Evolutionary conservation across 2,797 vertebrate genomes (phyloP).

Genomic region (Gobio occitaniae): DNA sequence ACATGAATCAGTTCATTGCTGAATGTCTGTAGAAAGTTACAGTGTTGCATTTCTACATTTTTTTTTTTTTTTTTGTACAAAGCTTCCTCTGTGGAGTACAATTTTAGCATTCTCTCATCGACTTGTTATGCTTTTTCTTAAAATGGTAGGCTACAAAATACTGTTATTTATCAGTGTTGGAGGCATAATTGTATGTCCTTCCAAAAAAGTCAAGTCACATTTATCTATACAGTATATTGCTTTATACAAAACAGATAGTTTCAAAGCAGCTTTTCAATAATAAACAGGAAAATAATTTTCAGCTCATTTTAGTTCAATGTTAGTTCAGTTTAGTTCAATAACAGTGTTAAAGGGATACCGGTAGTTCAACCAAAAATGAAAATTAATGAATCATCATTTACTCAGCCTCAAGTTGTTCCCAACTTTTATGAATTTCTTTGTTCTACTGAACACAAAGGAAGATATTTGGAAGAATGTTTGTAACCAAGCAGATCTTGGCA

Average conservation of each 20-base stretch:
- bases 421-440: too few species aligned
- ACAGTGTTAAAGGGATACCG: not conserved
- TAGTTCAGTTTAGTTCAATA: not conserved
- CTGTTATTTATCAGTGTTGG: not conserved
- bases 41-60: slow-evolving; percentile 14
- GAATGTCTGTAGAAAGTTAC: slow-evolving; percentile 50
- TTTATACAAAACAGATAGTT: not conserved
- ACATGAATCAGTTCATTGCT: slow-evolving; percentile 60
- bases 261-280: not conserved
- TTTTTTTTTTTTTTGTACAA: too few species aligned
- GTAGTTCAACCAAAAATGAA: too few species aligned
- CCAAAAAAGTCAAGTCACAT: not conserved
- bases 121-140: not conserved
- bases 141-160: not conserved
- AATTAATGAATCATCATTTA: too few species aligned
- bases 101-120: not conserved
- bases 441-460: too few species aligned
- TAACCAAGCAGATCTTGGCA: too few species aligned
- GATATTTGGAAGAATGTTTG: too few species aligned
- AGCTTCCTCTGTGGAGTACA: slow-evolving; percentile 8
- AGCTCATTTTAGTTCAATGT: not conserved
- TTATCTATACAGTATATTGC: not conserved
- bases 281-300: not conserved
- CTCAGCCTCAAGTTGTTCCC: too few species aligned
- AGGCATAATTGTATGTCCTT: not conserved